Evolutionary conservation across 2,888 invertebrate genomes (phyloP).

Genomic region (Tethea ocularis): DNA sequence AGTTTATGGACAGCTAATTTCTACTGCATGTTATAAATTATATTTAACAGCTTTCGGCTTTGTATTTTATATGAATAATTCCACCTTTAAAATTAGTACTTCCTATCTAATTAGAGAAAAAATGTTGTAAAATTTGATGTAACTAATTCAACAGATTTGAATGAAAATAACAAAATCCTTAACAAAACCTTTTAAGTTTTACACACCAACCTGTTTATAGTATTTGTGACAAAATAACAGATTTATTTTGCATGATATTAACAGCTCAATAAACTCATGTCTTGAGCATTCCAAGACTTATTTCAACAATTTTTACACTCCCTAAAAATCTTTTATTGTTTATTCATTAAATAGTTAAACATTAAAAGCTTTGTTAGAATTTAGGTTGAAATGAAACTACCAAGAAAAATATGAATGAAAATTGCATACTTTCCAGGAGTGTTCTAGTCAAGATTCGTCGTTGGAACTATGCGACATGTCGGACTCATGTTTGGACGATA

Average conservation of each 20-base stretch:
- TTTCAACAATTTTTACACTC: background rate
- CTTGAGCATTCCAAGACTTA: background rate
- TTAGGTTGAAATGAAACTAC: constrained; percentile 10
- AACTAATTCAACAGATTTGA: background rate
- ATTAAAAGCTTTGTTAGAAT: constrained; percentile 19
- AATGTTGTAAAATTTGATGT: background rate
- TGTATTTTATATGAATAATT: constrained; percentile 20
- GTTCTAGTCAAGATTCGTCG: constrained; percentile 82
- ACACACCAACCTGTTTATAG: background rate
- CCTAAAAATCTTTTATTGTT: background rate
- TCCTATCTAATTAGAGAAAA: background rate
- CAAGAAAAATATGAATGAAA: constrained; percentile 8
- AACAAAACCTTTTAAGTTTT: background rate
- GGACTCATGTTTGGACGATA: constrained; percentile 69
- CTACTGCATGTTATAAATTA: constrained; percentile 46
- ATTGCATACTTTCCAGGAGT: constrained; percentile 63
- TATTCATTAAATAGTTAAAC: background rate
- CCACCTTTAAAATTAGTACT: background rate
- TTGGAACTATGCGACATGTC: constrained; percentile 76
- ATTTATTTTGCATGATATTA: constrained; percentile 2
- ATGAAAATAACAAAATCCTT: background rate
- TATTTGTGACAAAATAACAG: background rate
- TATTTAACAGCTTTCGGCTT: constrained; percentile 53
- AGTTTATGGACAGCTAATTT: constrained; percentile 39
- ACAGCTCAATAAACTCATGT: background rate